Evolutionary conservation across 2,797 vertebrate genomes (phyloP), one percentile per base, ranked within the genome.

Genomic region (Podarcis lilfordi): DNA sequence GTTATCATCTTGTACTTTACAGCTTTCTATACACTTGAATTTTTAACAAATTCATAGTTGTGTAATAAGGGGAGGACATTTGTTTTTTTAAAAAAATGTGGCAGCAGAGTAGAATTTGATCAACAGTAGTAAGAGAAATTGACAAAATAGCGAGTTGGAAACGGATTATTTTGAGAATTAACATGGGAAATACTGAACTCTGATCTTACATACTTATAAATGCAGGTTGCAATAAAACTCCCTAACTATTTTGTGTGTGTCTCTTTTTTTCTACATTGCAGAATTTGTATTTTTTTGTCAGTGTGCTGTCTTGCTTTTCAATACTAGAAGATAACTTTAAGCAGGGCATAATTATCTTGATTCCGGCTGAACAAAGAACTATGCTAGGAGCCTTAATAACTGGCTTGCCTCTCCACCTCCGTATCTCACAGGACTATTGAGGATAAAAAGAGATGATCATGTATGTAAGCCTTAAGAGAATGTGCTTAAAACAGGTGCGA

Each of bases 191-290:
- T 86, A 69, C 9, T 86, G 50, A 88, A 82, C n/a, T 91, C 50
- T 86, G 75, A 75, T 95, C 1, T 0, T 92, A 86, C 87, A 89
- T 87, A 92, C 71, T 95, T 95, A 90, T 95, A 91, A 92, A 94
- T 91, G 61, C 84, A 91, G 89, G 84, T 94, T 95, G 93, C 93
- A 97, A 96, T 97, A 97, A 97, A 97, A 91, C 64, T 95, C 84
- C 90, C 7, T 37, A 82, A 92, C 88, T 83, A 89, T 91, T 23
- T 59, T 72, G 0, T 82, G 37, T 84, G 15, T 89, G 85, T 88
- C 61, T 82, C 61, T 66, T 0, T 74, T 77, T 10, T 79, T 93
- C 83, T 78, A 72, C 64, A 86, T 89, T 88, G 10, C 40, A 37
- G 9, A 75, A 75, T 61, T 61, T 43, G 9, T 61, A 4, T 68